Conservation (phyloP, 2,888 invertebrate genomes). For the Macrosoma leucophasiata region DNA sequence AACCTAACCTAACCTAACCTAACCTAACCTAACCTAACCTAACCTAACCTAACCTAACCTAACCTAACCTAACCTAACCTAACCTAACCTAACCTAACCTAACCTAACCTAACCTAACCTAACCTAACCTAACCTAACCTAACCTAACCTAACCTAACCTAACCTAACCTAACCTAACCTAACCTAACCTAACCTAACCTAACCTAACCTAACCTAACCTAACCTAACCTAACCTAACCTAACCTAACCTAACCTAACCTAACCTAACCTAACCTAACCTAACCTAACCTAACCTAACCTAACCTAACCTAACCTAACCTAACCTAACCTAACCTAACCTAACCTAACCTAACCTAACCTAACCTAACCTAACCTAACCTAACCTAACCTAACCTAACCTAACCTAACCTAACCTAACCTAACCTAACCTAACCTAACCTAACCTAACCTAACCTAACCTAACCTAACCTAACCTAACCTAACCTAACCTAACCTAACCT, state of each 20-base stretch:
- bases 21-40: constrained; percentile 12
- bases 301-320: constrained; percentile 27
- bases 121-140: constrained; percentile 26
- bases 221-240: constrained; percentile 20
- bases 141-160: constrained; percentile 24
- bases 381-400: constrained; percentile 18
- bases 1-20: constrained; percentile 26
- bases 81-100: constrained; percentile 16
- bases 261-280: constrained; percentile 20
- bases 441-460: constrained; percentile 17
- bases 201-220: constrained; percentile 22
- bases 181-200: constrained; percentile 27
- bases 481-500: constrained; percentile 16
- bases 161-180: constrained; percentile 20
- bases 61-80: constrained; percentile 5
- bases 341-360: constrained; percentile 26
- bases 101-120: constrained; percentile 27
- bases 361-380: constrained; percentile 26
- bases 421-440: constrained; percentile 15
- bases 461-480: constrained; percentile 17
- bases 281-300: constrained; percentile 14
- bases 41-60: constrained; percentile 5
- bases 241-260: constrained; percentile 21
- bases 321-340: constrained; percentile 26
- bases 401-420: constrained; percentile 17